A percentile compares a stretch with the other conserved stretches of the same genome.
These are phyloP conservation scores for Bombus picipes DNA, from an alignment of 1,140 invertebrate genomes.

Conservation along the genomic window DNA sequence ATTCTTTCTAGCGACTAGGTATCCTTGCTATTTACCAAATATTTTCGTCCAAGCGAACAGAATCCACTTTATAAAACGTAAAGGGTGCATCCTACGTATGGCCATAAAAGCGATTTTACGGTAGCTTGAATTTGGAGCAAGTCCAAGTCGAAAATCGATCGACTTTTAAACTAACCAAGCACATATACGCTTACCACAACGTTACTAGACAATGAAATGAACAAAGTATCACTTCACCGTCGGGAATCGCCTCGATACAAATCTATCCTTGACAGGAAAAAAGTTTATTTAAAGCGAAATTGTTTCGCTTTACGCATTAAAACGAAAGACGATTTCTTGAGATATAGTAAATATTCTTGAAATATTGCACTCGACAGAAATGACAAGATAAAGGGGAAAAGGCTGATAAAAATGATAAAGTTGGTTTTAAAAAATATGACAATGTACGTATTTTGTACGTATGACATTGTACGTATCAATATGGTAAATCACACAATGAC, in stretches of 20 bases:
- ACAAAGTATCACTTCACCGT: not conserved
- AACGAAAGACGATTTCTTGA: not conserved
- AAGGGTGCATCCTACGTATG: conserved; percentile 7
- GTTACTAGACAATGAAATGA: not conserved
- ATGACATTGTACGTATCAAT: too few species aligned
- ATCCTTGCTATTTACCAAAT: not conserved
- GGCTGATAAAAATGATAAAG: too few species aligned
- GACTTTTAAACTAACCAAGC: conserved; percentile 51
- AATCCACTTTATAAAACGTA: conserved; percentile 1
- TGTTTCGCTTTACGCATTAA: not conserved
- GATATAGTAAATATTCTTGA: not conserved
- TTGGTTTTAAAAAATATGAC: too few species aligned
- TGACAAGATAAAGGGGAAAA: not conserved
- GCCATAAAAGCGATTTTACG: conserved; percentile 38
- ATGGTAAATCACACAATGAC: not conserved
- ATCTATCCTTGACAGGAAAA: not conserved
- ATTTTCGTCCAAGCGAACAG: not conserved
- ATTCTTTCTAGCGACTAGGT: not conserved
- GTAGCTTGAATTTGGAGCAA: conserved; percentile 56
- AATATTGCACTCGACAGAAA: not conserved
- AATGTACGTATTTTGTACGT: too few species aligned
- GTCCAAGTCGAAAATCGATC: conserved; percentile 67
- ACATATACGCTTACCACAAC: not conserved
- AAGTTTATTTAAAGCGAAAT: not conserved
- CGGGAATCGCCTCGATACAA: not conserved